Percentiles rank a stretch among this genome's conserved stretches.
These are phyloP conservation scores for Conistra vaccinii DNA, from an alignment of 2,888 invertebrate species.

Conservation along the genomic window DNA sequence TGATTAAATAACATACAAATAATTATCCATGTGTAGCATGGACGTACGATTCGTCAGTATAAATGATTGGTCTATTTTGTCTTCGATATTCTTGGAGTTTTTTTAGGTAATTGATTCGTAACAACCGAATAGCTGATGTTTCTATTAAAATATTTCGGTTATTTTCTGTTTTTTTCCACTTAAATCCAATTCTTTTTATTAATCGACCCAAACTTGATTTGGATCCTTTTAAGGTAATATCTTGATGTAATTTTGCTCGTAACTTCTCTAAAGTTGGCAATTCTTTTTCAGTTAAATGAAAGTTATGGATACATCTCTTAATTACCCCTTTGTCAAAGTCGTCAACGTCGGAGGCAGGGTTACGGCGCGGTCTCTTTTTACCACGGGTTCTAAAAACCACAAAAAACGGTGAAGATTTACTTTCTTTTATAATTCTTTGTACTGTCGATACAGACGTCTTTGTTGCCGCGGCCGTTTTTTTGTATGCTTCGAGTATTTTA, in stretches of 20 bases:
- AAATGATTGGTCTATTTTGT: slow-evolving; percentile 7
- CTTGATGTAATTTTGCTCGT: background rate
- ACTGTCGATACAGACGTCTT: too few species aligned
- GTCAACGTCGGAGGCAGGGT: too few species aligned
- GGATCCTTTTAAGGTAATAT: slow-evolving; percentile 11
- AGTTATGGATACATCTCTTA: background rate
- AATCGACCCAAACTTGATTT: slow-evolving; percentile 1
- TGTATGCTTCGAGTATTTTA: too few species aligned
- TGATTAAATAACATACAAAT: too few species aligned
- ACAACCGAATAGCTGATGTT: slow-evolving; percentile 5
- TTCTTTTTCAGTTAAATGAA: slow-evolving; percentile 2
- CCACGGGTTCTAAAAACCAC: too few species aligned
- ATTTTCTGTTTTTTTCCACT: slow-evolving; percentile 10
- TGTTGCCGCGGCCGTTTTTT: too few species aligned
- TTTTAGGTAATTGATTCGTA: slow-evolving; percentile 6
- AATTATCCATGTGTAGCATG: too few species aligned
- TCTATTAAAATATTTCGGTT: slow-evolving; percentile 8
- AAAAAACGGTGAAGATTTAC: too few species aligned
- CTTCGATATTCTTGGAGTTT: background rate
- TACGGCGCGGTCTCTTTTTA: too few species aligned
- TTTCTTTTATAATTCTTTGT: too few species aligned
- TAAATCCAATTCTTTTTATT: slow-evolving; percentile 6
- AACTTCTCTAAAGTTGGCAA: slow-evolving; percentile 1
- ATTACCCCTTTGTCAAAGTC: too few species aligned
- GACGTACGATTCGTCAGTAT: background rate